Base-by-base conservation (phyloP, 2,888 invertebrate species). In the Trichopoda pennipes region DNA sequence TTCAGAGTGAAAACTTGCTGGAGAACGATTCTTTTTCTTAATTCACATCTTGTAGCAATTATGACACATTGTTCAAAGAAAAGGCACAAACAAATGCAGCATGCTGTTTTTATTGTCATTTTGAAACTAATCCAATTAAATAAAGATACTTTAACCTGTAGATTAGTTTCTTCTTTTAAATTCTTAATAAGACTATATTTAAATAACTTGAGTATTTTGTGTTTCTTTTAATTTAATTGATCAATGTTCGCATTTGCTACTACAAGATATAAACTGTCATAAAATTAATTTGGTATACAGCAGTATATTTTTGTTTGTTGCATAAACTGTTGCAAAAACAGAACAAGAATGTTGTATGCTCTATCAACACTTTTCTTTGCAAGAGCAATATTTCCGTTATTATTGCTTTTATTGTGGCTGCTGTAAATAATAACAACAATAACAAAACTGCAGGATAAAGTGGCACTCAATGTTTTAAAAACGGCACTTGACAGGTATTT, bases 401-500 rank as follows among this genome's bases (percentile, higher is more conserved):
- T 60, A 14, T 47, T 32, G 17, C 47, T 17, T n/a, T 42, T 35
- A 14, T 35, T 60, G 32, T 12, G 6, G 60, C 49, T 32, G 44
- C n/a, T 55, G 55, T 10, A 47, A 7, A 47, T 47, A 63, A 61
- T 17, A 32, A 42, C 23, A 7, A 47, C 38, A 63, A 61, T 17
- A 32, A 42, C 23, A 58, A 60, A 21, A 32, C 55, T 49, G 10
- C 28, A 49, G 63, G 56, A 49, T 58, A 42, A 72, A 44, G 64
- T 72, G 72, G 51, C 58, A 53, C 17, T 61, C 21, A 61, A 17
- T 53, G 61, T 32, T 69, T 60, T 7, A 12, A 60, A 79, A 79
- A 74, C 61, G 68, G 73, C 73, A 79, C 79, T 79, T 73, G 73
- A 74, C 79, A 79, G 61, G 74, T 73, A 68, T 73, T 69, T 80